These are phyloP conservation scores for Orchestia grillus DNA, from an alignment of 1,140 invertebrate genomes.

Conservation along the genomic window DNA sequence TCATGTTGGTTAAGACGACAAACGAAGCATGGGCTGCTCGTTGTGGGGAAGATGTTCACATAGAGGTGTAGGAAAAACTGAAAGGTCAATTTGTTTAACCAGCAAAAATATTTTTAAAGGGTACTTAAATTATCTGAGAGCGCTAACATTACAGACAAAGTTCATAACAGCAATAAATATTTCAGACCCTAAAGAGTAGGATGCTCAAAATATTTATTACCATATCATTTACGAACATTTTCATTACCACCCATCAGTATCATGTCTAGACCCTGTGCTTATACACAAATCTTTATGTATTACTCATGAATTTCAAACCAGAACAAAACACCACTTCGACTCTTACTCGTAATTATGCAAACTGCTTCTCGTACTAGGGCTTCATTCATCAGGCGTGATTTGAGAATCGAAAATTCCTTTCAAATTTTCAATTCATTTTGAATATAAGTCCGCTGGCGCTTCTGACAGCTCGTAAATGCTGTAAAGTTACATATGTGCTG, in stretches of 20 bases:
- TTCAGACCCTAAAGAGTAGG: neutral
- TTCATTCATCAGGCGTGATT: neutral
- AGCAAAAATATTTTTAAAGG: neutral
- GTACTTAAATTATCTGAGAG: neutral
- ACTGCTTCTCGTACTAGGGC: neutral
- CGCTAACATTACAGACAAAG: neutral
- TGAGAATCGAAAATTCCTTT: neutral
- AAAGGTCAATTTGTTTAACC: neutral
- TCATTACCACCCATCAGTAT: neutral
- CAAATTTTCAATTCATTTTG: neutral
- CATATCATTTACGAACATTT: neutral
- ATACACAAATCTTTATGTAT: neutral
- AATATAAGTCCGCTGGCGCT: neutral
- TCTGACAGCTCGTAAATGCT: too few relatives aligned
- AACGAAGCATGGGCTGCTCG: neutral
- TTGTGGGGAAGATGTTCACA: neutral
- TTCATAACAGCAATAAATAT: neutral
- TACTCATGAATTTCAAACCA: neutral
- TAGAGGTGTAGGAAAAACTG: neutral
- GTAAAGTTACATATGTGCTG: neutral
- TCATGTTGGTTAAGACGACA: neutral
- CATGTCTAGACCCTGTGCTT: neutral
- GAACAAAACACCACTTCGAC: neutral
- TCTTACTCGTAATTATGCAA: neutral
- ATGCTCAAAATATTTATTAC: neutral